These are phyloP conservation scores for Moxostoma hubbsi DNA, from an alignment of 2,797 vertebrate genomes.

Conservation along the genomic window DNA sequence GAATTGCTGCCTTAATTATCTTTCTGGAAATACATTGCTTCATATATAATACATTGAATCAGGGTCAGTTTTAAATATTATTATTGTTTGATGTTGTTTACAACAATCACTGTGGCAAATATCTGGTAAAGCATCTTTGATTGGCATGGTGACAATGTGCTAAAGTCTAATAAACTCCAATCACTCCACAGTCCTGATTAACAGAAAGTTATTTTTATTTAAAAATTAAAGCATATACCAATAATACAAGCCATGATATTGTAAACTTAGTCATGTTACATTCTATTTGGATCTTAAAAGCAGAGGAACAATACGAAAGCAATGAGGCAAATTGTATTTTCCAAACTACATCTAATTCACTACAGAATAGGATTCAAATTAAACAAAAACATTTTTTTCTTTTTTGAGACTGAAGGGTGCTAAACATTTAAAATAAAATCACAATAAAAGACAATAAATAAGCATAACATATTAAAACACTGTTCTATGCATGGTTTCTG, in stretches of 20 bases:
- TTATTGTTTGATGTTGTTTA: no score
- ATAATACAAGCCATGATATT: constrained; percentile 57
- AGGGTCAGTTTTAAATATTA: no score
- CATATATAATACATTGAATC: no score
- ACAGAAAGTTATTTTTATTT: constrained; percentile 49
- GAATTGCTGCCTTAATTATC: no score
- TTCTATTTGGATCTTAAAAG: constrained; percentile 54
- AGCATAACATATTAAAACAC: constrained; percentile 32
- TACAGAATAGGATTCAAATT: constrained; percentile 38
- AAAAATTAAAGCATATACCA: constrained; percentile 54
- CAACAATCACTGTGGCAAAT: no score
- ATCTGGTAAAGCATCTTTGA: no score
- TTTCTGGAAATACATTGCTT: no score
- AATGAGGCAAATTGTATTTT: constrained; percentile 47
- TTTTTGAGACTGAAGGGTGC: constrained; percentile 23
- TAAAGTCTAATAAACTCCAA: no score
- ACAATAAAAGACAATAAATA: constrained; percentile 37
- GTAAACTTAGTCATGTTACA: constrained; percentile 54
- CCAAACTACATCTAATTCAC: constrained; percentile 40
- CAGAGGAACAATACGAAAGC: constrained; percentile 43
- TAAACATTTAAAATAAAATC: constrained; percentile 41
- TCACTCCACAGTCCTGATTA: constrained; percentile 29
- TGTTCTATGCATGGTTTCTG: constrained; percentile 35
- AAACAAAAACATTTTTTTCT: constrained; percentile 24
- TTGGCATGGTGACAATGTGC: no score